These are phyloP conservation scores for Dasyurus viverrinus DNA, from an alignment of 2,113 vertebrate genomes.

Conservation along the genomic window DNA sequence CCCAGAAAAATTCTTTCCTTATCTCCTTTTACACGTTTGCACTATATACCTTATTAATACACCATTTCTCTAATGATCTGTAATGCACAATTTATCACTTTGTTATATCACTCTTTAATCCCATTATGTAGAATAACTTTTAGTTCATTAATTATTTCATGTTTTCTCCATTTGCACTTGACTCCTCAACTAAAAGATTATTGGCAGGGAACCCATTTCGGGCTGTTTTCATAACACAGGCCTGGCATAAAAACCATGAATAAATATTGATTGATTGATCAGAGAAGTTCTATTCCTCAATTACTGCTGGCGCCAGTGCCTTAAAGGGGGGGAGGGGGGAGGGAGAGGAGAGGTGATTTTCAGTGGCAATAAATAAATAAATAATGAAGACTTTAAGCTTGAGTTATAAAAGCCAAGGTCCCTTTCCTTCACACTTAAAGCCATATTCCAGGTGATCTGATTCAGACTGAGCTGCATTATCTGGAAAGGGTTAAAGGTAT, in stretches of 20 bases:
- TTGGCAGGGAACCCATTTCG: rapidly evolving
- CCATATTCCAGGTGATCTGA: not conserved
- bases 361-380: not conserved
- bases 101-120: no score
- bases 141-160: not conserved
- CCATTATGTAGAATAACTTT: rapidly evolving
- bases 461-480: not conserved
- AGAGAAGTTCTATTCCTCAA: not conserved
- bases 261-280: not conserved
- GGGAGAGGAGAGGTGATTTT: not conserved
- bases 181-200: not conserved
- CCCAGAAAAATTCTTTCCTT: not conserved
- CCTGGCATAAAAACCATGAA: not conserved
- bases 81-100: not conserved
- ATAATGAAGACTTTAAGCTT: not conserved
- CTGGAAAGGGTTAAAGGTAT: not conserved
- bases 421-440: not conserved
- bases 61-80: not conserved
- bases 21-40: not conserved
- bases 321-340: not conserved
- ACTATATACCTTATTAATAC: not conserved
- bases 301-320: not conserved
- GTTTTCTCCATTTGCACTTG: not conserved
- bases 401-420: not conserved
- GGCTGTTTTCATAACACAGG: not conserved